Evolutionary conservation across 92 coral and sea anemone species (phyloP), one percentile per base, ranked within the genome.

Genomic region (Heteractis magnifica): DNA sequence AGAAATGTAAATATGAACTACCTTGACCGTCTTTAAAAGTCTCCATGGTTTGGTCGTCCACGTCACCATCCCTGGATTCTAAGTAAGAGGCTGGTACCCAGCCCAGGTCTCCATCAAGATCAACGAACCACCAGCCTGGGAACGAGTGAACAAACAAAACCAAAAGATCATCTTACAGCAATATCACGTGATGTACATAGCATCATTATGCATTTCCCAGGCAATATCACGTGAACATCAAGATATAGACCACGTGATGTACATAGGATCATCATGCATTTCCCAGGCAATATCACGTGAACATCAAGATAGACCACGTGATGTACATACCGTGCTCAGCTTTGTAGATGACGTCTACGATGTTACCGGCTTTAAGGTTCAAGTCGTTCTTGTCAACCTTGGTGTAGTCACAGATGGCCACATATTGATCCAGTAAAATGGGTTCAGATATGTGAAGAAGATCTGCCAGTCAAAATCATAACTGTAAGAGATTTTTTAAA

Each of bases 51-150:
- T 82, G 81, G 70, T 93, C 94, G 51, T 93, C 95, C 82, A 73
- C 72, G 23, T 76, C 85, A 74, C 94, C 96, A 56, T 96, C 99
- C 82, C 95, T 89, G 70, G 99, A 98, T 72, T 92, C 94, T 34
- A 96, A 91, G 79, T 90, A 92, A 4, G 99, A 96, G 16, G 99
- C 99, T 85, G 99, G 99, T 73, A 94, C 93, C 99, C 99, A 96
- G 60, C 99, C 99, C 76, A 94, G 89, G 75, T 90, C 94, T 11
- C 94, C 93, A 60, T 96, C 99, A 81, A 96, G 94, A 78, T 96
- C 97, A 23, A 96, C 98, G 81, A 96, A 96, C 99, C 99, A 96
- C 99, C 99, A 96, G 62, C 99, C 99, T 95, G 49, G 70, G 26
- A 62, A 62, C 70, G 70, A 62, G 10, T 62, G 70, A 62, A 7